Evolutionary conservation across 2,888 invertebrate genomes (phyloP), one percentile per base, ranked within the genome.

Genomic region (Drosophila pullipes): DNA sequence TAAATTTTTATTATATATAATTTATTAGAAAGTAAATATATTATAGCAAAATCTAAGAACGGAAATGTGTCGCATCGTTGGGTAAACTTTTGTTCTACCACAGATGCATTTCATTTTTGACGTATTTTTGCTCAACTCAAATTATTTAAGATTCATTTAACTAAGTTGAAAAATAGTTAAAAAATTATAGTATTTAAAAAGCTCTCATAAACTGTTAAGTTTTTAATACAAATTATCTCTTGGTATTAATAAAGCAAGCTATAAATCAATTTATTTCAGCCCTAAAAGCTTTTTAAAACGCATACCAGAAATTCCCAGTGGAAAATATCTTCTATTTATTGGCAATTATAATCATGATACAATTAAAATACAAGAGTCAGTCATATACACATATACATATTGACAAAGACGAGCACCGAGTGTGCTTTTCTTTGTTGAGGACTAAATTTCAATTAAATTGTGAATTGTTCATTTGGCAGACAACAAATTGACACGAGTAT

Each of bases 361-460:
- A 69, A 55, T 55, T 55, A 33, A 55, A 69, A 39, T 28, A 13
- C 50, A 52, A 30, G 28, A 31, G 5, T 30, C 31, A 35, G 13
- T 25, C 30, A n/a, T 33, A 18, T 13, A 37, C 30, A 13, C n/a
- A 47, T 13, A n/a, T 0, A 22, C n/a, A 30, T 37, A 35, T 10
- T 16, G 28, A 22, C 25, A 57, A 22, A 44, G 41, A 28, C 18
- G 11, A 22, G n/a, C n/a, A 22, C 16, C 18, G 31, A 11, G 4
- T 11, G 39, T 9, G 30, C 35, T 53, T 22, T 47, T 47, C 50
- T 25, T 64, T 66, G 64, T 44, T 33, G 37, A 47, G 69, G 70
- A 74, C 87, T 82, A 68, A 41, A 71, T 76, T 82, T 75, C 72
- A 85, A 85, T 84, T 84, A 69, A 77, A 85, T 70, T 66, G 60